Percentiles rank a stretch among this genome's conserved stretches.
Conservation (phyloP, 2,113 vertebrate species). For the Himantopus leucocephalus region DNA sequence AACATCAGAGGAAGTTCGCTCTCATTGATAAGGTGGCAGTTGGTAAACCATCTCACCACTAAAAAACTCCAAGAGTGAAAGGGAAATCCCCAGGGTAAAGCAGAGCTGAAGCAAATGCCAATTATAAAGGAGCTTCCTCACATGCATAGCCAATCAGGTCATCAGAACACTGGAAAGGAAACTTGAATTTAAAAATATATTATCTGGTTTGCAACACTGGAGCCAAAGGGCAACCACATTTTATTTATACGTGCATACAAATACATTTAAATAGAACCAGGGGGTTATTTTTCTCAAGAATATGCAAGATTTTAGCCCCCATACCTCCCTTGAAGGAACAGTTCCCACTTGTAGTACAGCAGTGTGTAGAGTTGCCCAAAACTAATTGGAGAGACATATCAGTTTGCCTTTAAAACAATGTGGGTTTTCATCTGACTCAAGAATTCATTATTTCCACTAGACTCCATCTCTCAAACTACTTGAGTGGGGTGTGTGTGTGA, state of each 20-base stretch:
- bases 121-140: conserved; percentile 21
- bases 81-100: conserved; percentile 70
- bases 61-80: conserved; percentile 71
- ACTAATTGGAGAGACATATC: background rate
- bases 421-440: background rate
- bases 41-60: conserved; percentile 68
- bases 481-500: fast-evolving
- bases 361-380: background rate
- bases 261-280: background rate
- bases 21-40: conserved; percentile 53
- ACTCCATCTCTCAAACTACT: background rate
- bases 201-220: conserved; percentile 19
- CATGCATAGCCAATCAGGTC: conserved; percentile 14
- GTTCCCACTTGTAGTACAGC: background rate
- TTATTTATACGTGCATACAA: conserved; percentile 5
- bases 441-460: background rate
- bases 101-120: conserved; percentile 33
- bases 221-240: conserved; percentile 22
- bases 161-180: conserved; percentile 53
- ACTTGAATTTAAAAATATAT: conserved; percentile 51
- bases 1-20: conserved; percentile 60
- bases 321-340: background rate
- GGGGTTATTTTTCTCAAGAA: background rate
- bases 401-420: background rate
- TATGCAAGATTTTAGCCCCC: background rate